Percentiles rank a stretch among this genome's conserved stretches.
phyloP scores from a whole-genome alignment of 1,140 invertebrate species.

The Heliconius melpomene region DNA sequence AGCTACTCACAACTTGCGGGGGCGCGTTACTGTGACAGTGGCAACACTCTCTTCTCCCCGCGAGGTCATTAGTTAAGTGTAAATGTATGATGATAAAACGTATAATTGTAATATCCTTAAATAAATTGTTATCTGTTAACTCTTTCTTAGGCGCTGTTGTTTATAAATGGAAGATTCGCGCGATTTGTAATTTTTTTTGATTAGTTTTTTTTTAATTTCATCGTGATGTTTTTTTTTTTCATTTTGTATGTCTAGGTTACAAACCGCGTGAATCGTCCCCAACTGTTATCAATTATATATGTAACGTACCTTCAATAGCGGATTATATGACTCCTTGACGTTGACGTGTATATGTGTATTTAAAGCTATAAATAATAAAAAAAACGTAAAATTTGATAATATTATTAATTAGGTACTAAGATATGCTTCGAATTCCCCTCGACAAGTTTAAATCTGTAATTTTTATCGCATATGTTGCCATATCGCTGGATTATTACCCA shows the following conservation, averaged over 20 bases:
- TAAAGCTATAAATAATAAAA: conserved; percentile 61
- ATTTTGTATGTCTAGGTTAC: not conserved
- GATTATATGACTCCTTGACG: conserved; percentile 62
- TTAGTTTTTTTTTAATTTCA: not conserved
- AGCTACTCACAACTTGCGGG: conserved; percentile 55
- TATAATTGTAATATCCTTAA: conserved; percentile 65
- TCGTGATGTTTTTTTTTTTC: not conserved
- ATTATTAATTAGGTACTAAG: conserved; percentile 29
- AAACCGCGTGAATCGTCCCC: conserved; percentile 46
- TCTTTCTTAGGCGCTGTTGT: conserved; percentile 80
- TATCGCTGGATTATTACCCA: conserved; percentile 3
- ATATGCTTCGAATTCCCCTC: conserved; percentile 44
- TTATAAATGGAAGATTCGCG: conserved; percentile 55
- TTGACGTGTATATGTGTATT: conserved; percentile 75
- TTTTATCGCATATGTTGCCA: conserved; percentile 27
- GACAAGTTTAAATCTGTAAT: conserved; percentile 27
- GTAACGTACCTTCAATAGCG: conserved; percentile 68
- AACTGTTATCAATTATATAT: conserved; percentile 70
- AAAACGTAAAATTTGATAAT: conserved; percentile 58
- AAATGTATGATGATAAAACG: conserved; percentile 61
- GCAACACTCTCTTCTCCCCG: conserved; percentile 44
- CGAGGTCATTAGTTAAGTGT: conserved; percentile 57
- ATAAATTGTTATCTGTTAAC: conserved; percentile 68
- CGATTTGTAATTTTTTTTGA: conserved; percentile 28
- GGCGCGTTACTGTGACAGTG: conserved; percentile 36